Conservation (phyloP, 1,140 invertebrate species). For the Helicorthomorpha holstii region DNA sequence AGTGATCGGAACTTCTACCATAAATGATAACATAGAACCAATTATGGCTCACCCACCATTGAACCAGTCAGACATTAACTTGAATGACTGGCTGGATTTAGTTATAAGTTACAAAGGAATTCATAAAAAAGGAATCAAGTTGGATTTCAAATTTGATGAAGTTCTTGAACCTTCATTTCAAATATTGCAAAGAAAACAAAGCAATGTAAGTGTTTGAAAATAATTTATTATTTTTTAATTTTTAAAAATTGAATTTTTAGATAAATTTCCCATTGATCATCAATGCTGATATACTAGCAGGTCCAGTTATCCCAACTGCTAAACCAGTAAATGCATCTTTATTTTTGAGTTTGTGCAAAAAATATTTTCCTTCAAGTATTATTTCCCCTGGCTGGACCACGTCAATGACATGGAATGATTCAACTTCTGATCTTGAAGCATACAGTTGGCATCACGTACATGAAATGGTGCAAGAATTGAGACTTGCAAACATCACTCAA, state of each 20-base stretch:
- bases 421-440: constrained; percentile 27
- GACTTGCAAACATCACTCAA: constrained; percentile 36
- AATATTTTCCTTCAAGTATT: constrained; percentile 42
- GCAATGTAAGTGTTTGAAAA: constrained; percentile 21
- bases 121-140: constrained; percentile 53
- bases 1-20: constrained; percentile 26
- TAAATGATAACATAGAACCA: constrained; percentile 33
- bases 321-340: constrained; percentile 42
- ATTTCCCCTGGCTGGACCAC: constrained; percentile 82
- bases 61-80: constrained; percentile 49
- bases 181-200: constrained; percentile 19
- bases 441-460: constrained; percentile 51
- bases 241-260: constrained; percentile 23
- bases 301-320: constrained; percentile 45
- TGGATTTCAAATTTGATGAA: constrained; percentile 71
- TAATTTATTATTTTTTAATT: neutral
- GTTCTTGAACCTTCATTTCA: constrained; percentile 46
- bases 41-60: constrained; percentile 73
- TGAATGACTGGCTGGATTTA: constrained; percentile 48
- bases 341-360: constrained; percentile 40
- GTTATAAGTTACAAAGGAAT: constrained; percentile 29
- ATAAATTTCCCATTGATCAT: constrained; percentile 60
- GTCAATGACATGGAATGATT: constrained; percentile 27
- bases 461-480: constrained; percentile 48
- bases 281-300: constrained; percentile 69